These are phyloP conservation scores for Globodera ellingtonae DNA, from an alignment of 1,140 invertebrate species.

Conservation along the genomic window DNA sequence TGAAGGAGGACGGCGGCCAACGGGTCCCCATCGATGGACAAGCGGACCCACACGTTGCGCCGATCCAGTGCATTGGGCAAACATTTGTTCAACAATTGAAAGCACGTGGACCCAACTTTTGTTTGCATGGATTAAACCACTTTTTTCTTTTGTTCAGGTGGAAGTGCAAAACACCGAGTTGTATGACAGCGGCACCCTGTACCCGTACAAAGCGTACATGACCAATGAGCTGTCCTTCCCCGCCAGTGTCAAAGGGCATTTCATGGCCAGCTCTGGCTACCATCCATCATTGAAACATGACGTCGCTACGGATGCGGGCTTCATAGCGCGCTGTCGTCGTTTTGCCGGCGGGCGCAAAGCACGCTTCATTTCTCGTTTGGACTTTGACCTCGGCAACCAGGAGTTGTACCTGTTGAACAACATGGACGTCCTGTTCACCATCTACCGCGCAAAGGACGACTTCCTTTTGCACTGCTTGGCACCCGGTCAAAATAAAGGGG, in stretches of 20 bases:
- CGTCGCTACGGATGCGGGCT: constrained; percentile 23
- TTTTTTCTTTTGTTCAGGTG: neutral
- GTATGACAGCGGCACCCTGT: constrained; percentile 36
- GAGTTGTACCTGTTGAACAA: constrained; percentile 36
- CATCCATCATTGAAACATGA: constrained; percentile 15
- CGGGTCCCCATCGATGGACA: constrained; percentile 6
- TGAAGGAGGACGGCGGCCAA: neutral
- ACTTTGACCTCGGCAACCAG: constrained; percentile 44
- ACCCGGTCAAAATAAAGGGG: neutral
- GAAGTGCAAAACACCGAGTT: constrained; percentile 16
- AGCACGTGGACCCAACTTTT: constrained; percentile 6
- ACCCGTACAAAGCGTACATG: constrained; percentile 30
- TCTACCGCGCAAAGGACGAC: neutral
- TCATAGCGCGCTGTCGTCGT: neutral
- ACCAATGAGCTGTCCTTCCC: constrained; percentile 33
- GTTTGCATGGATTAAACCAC: too few species aligned
- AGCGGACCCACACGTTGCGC: neutral
- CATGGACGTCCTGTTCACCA: constrained; percentile 1
- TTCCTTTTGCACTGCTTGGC: constrained; percentile 26
- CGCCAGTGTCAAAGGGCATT: constrained; percentile 3
- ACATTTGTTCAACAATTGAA: constrained; percentile 46
- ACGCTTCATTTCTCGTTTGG: constrained; percentile 41
- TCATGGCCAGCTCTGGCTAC: constrained; percentile 34
- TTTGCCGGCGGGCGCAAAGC: constrained; percentile 4
- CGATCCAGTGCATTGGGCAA: constrained; percentile 38